Percentiles rank a stretch among this genome's conserved stretches.
These are phyloP conservation scores for Perognathus longimembris DNA, from an alignment of 2,113 vertebrate genomes.

Conservation along the genomic window DNA sequence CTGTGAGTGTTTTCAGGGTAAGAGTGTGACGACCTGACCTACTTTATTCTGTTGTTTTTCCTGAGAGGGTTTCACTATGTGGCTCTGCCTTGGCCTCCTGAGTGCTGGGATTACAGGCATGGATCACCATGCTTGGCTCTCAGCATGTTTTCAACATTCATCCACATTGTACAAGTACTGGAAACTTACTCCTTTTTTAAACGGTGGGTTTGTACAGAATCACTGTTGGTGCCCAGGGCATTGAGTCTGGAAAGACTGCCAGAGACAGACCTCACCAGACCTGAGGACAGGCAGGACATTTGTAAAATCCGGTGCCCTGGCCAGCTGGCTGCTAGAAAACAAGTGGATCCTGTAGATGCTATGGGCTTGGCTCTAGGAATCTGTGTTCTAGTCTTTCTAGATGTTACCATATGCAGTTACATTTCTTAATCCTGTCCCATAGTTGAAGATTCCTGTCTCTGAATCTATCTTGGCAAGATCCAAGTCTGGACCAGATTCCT, in stretches of 20 bases:
- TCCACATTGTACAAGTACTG: neutral
- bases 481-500: conserved; percentile 83
- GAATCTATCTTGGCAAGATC: conserved; percentile 84
- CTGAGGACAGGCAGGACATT: neutral
- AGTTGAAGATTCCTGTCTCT: conserved; percentile 91
- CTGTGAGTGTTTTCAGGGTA: neutral
- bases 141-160: neutral
- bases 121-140: neutral
- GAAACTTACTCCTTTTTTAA: neutral
- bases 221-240: neutral
- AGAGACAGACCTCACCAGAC: neutral
- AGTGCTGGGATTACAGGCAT: too few species aligned
- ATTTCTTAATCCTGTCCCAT: neutral
- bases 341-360: neutral
- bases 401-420: neutral
- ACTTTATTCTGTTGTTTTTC: too few species aligned
- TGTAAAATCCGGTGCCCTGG: neutral
- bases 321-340: neutral
- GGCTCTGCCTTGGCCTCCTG: neutral
- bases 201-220: neutral
- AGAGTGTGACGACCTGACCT: neutral
- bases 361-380: neutral
- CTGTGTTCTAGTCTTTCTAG: neutral
- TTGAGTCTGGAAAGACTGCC: neutral
- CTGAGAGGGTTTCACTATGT: too few species aligned